Conservation (phyloP, 2,113 vertebrate genomes). For the Pleuronectes platessa region DNA sequence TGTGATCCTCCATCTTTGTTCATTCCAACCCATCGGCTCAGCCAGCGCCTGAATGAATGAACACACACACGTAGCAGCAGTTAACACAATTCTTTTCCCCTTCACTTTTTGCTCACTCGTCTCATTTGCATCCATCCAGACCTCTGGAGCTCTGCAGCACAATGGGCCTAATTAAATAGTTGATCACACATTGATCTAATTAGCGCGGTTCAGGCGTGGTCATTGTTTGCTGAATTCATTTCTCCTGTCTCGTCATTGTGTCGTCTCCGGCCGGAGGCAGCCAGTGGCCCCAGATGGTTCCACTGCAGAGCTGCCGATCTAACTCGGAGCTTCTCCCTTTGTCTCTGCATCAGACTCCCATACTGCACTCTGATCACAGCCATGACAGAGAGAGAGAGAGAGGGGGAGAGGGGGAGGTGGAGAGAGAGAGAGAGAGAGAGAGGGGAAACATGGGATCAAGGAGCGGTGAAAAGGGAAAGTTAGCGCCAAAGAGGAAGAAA, state of each 20-base stretch:
- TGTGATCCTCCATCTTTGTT: neutral
- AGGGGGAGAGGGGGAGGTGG: neutral
- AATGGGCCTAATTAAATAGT: conserved; percentile 72
- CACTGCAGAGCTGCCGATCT: conserved; percentile 43
- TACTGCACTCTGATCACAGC: conserved; percentile 60
- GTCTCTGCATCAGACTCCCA: conserved; percentile 60
- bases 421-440: conserved; percentile 13
- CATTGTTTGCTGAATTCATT: conserved; percentile 69
- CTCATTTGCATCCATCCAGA: conserved; percentile 72
- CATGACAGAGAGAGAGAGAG: conserved; percentile 4
- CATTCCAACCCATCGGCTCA: too few species aligned
- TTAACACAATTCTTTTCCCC: neutral
- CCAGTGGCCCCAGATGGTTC: conserved; percentile 71
- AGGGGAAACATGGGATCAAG: conserved; percentile 39
- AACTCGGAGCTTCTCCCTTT: conserved; percentile 56
- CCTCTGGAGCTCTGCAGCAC: conserved; percentile 62
- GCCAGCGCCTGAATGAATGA: neutral
- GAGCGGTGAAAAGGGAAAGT: neutral
- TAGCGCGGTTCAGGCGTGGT: conserved; percentile 67
- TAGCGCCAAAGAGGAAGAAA: neutral
- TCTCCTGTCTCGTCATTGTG: conserved; percentile 65
- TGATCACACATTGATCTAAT: conserved; percentile 79
- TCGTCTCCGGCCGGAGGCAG: conserved; percentile 60
- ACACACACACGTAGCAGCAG: neutral
- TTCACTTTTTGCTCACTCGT: conserved; percentile 39